Evolutionary conservation across 2,888 invertebrate genomes (phyloP).

Genomic region (Rutpela maculata): DNA sequence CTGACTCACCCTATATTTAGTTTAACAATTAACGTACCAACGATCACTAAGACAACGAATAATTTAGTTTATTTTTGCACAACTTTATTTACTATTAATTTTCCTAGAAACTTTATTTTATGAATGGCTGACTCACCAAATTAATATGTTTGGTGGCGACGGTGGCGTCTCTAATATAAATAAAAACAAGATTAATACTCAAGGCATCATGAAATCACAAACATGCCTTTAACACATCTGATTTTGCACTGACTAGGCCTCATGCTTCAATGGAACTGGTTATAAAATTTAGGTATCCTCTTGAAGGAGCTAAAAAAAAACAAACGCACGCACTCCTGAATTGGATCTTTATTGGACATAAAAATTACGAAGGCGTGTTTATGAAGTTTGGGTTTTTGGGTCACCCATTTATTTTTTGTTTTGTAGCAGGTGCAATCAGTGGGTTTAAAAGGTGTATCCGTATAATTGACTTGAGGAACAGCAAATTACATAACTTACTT

Average conservation of each 20-base stretch:
- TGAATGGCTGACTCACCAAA: conserved; percentile 44
- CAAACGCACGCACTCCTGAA: conserved; percentile 5
- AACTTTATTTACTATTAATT: conserved; percentile 37
- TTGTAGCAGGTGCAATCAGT: conserved; percentile 18
- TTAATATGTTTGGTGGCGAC: conserved; percentile 31
- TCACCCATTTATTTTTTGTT: conserved; percentile 19
- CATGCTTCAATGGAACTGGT: conserved; percentile 33
- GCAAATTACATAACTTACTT: background rate
- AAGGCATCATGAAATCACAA: conserved; percentile 23
- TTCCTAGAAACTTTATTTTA: conserved; percentile 39
- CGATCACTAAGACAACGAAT: conserved; percentile 23
- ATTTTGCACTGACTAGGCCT: conserved; percentile 36
- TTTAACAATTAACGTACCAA: conserved; percentile 15
- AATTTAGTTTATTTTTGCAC: conserved; percentile 34
- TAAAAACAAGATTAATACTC: conserved; percentile 28
- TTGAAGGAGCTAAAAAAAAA: conserved; percentile 25
- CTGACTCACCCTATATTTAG: conserved; percentile 39
- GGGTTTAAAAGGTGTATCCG: background rate
- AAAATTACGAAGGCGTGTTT: conserved; percentile 37
- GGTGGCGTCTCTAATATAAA: conserved; percentile 32
- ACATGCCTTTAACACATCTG: conserved; percentile 35
- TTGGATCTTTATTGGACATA: conserved; percentile 35
- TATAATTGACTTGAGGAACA: background rate
- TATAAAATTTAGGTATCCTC: conserved; percentile 33
- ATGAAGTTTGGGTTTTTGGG: conserved; percentile 26